Evolutionary conservation across 2,797 vertebrate genomes (phyloP).

Genomic region (Brachyrhaphis roseni): DNA sequence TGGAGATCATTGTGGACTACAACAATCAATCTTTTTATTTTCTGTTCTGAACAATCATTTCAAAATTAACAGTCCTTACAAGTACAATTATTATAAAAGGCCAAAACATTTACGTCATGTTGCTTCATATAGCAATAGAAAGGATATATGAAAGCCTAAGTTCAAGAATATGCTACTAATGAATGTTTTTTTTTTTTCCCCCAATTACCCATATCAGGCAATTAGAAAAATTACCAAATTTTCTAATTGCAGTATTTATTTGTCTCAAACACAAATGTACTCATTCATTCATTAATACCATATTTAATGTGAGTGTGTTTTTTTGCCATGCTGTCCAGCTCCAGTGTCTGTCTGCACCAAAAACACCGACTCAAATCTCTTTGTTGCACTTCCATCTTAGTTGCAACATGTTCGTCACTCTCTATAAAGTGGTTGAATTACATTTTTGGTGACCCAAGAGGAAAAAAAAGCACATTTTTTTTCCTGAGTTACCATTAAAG

Average conservation of each 20-base stretch:
- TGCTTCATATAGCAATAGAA: slow-evolving; percentile 76
- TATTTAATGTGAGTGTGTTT: slow-evolving; percentile 49
- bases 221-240: too few species aligned
- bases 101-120: slow-evolving; percentile 69
- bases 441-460: slow-evolving; percentile 75
- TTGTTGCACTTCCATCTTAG: slow-evolving; percentile 33
- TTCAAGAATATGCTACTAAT: slow-evolving; percentile 79
- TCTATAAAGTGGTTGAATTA: slow-evolving; percentile 69
- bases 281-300: slow-evolving; percentile 66
- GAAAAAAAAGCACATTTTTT: slow-evolving; percentile 49
- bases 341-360: slow-evolving; percentile 35
- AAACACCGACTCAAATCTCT: slow-evolving; percentile 42
- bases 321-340: slow-evolving; percentile 52
- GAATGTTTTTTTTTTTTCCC: slow-evolving; percentile 52
- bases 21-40: slow-evolving; percentile 80
- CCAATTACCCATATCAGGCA: slow-evolving; percentile 57
- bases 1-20: slow-evolving; percentile 70
- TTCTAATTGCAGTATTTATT: slow-evolving; percentile 52
- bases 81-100: slow-evolving; percentile 76
- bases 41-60: slow-evolving; percentile 79
- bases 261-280: slow-evolving; percentile 71
- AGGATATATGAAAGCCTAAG: slow-evolving; percentile 80
- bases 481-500: slow-evolving; percentile 73
- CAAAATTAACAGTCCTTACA: slow-evolving; percentile 78
- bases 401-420: slow-evolving; percentile 26